Evolutionary conservation across 2,888 invertebrate species (phyloP), one percentile per base, ranked within the genome.

Genomic region (Geotrupes spiniger): DNA sequence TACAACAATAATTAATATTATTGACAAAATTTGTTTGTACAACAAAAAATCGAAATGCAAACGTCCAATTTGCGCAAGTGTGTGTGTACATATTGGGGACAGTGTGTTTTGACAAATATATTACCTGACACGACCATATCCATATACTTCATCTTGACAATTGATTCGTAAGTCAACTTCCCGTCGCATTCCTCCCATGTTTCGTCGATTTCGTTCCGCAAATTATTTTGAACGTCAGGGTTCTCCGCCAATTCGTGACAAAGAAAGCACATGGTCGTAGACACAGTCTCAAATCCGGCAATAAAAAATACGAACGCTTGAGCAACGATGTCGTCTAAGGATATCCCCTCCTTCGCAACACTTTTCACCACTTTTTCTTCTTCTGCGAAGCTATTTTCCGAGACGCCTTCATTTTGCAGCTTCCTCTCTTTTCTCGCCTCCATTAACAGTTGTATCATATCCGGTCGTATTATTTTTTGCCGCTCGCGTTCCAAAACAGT

Each of bases 131-230:
- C 21, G 11, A 46, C 39, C 29, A 21, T 21, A 15, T 46, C 46
- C 11, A 46, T 29, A 33, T 46, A 46, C 16, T 44, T 44, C 76
- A 81, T 73, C 12, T 69, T 71, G 46, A 75, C 73, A 1, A 82
- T 66, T 1, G 71, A 66, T 16, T 75, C 77, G 52, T 78, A 81
- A 40, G 69, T 72, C 1, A 80, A 68, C 9, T 69, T 70, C 1
- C 72, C 73, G 6, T 73, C 71, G 1, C 54, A 58, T 5, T 75
- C 66, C 1, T 75, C 71, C 28, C 28, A 36, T 27, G 17, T 26
- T 11, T 76, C 73, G 10, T 63, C 70, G 21, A 83, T 77, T 65
- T 83, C 82, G 29, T 73, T 58, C 1, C 70, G 69, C 2, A 83
- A 63, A 36, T 64, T 74, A 1, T 75, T 70, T 59, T 83, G 82